phyloP scores from a whole-genome alignment of 2,113 vertebrate genomes.

The Penelope pileata region DNA sequence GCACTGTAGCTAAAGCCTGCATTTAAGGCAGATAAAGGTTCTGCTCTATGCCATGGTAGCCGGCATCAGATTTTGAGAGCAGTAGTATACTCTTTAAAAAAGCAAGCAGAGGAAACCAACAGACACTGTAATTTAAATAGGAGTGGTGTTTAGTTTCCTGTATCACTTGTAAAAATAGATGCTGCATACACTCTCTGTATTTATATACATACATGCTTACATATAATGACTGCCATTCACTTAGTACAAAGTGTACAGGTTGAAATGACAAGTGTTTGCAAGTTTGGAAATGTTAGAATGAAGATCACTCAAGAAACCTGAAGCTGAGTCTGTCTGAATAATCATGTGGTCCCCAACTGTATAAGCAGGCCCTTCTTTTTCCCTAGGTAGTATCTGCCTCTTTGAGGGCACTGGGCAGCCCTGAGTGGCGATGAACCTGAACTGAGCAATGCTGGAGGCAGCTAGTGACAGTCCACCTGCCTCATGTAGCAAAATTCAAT shows the following conservation, averaged over 20 bases:
- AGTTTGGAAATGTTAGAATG: neutral
- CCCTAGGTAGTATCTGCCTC: neutral
- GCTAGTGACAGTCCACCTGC: neutral
- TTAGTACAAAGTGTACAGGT: neutral
- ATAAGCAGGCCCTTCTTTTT: neutral
- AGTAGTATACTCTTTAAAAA: neutral
- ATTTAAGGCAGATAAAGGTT: neutral
- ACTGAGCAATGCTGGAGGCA: neutral
- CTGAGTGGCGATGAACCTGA: neutral
- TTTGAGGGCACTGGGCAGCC: neutral
- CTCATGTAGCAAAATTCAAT: neutral
- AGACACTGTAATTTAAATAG: conserved; percentile 3
- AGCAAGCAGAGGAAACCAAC: neutral
- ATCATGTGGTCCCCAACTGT: neutral
- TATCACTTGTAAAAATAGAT: neutral
- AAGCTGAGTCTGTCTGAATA: neutral
- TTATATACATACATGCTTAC: neutral
- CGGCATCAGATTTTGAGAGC: neutral
- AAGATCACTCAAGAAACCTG: neutral
- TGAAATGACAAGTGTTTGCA: neutral
- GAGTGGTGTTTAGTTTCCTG: neutral
- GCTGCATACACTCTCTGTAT: neutral
- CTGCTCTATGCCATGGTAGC: neutral
- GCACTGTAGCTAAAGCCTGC: neutral
- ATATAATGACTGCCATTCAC: neutral